Evolutionary conservation across 2,797 vertebrate species (phyloP).

Genomic region (Onychomys arenicola): DNA sequence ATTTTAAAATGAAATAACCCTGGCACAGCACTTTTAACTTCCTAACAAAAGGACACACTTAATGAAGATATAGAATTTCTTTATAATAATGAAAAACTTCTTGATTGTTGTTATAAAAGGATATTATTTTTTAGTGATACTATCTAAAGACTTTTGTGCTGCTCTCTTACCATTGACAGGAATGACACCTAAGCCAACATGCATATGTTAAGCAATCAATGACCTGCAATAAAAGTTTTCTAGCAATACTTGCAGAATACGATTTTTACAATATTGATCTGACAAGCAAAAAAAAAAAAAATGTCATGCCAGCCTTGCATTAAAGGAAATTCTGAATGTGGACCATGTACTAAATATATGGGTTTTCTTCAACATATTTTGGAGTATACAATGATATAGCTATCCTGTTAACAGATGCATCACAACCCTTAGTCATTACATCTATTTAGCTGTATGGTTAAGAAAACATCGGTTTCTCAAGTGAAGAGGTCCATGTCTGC

Average conservation of each 20-base stretch:
- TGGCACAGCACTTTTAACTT: background rate
- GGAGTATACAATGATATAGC: background rate
- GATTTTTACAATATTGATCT: background rate
- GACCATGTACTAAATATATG: background rate
- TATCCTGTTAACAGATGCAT: background rate
- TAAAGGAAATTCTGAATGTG: constrained; percentile 28
- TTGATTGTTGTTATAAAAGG: background rate
- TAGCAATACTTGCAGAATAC: background rate
- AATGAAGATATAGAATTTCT: background rate
- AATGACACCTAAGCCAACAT: background rate
- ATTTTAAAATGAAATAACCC: background rate
- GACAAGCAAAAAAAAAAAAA: background rate
- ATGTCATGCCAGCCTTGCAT: background rate
- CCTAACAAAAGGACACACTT: background rate
- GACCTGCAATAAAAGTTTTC: background rate
- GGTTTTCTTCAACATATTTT: background rate
- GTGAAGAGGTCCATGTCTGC: no score
- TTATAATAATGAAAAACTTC: background rate
- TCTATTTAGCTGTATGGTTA: background rate
- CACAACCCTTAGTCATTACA: background rate
- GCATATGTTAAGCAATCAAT: background rate
- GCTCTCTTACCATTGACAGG: background rate
- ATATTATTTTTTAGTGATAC: background rate
- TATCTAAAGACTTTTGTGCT: background rate
- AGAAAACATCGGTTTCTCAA: background rate